phyloP scores from a whole-genome alignment of 2,797 vertebrate genomes.

The Lepilemur septentrionalis region DNA sequence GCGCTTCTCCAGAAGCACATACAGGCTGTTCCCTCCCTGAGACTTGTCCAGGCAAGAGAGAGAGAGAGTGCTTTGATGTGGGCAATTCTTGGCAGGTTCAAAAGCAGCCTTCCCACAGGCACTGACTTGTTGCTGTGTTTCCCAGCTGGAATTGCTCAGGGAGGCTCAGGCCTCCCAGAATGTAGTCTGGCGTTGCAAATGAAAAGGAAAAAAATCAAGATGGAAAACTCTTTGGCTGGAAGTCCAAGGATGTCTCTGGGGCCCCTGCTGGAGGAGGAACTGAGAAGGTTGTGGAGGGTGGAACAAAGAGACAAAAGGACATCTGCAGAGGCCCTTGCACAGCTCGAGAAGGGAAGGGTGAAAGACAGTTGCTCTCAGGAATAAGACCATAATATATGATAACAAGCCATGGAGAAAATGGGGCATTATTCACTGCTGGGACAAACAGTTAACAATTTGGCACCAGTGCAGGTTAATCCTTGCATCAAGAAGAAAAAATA shows the following conservation, averaged over 20 bases:
- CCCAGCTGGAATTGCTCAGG: neutral
- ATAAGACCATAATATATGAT: neutral
- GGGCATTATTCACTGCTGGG: neutral
- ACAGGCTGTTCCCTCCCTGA: neutral
- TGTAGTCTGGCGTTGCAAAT: neutral
- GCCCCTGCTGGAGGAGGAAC: neutral
- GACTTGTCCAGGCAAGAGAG: neutral
- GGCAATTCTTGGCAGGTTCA: neutral
- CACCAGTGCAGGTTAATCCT: neutral
- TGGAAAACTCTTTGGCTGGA: neutral
- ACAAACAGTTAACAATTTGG: neutral
- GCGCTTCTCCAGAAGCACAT: neutral
- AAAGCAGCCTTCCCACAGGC: neutral
- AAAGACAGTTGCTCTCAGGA: neutral
- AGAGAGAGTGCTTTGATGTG: neutral
- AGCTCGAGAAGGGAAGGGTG: neutral
- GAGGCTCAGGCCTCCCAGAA: neutral
- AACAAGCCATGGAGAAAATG: neutral
- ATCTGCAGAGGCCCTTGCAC: neutral
- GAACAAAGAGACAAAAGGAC: neutral
- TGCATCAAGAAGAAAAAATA: neutral
- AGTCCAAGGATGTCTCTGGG: neutral
- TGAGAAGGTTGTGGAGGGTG: neutral
- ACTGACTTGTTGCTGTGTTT: neutral
- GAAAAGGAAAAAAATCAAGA: neutral